Conservation (phyloP, 1,140 invertebrate species). For the Drosophila auraria region DNA sequence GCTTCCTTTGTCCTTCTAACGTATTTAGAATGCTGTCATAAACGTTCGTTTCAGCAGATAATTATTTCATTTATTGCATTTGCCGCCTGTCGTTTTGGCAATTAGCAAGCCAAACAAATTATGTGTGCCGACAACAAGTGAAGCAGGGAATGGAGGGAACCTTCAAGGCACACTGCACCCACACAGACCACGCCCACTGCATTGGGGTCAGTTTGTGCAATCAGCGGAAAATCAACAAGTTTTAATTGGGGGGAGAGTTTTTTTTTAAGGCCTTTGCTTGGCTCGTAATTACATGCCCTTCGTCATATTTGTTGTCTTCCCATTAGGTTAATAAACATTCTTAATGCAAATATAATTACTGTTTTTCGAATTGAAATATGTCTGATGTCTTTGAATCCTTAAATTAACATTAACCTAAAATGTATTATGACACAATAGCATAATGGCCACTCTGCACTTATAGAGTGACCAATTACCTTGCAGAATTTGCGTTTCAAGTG, state of each 20-base stretch:
- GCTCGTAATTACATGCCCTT: neutral
- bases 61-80: constrained; percentile 68
- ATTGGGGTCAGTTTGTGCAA: constrained; percentile 44
- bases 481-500: neutral
- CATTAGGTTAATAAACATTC: constrained; percentile 5
- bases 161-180: constrained; percentile 7
- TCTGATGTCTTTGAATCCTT: no score
- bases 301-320: neutral
- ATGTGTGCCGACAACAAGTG: constrained; percentile 30
- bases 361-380: no score
- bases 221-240: constrained; percentile 58
- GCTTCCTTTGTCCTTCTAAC: constrained; percentile 6
- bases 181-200: constrained; percentile 8
- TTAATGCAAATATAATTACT: no score
- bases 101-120: constrained; percentile 68
- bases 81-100: constrained; percentile 56
- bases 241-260: constrained; percentile 12
- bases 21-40: constrained; percentile 20
- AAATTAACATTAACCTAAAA: no score
- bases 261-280: neutral
- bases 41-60: constrained; percentile 52
- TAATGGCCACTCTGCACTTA: no score
- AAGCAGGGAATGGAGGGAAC: constrained; percentile 6
- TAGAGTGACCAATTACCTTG: neutral
- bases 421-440: no score